Evolutionary conservation across 2,113 vertebrate species (phyloP).

Genomic region (Labeo catla): DNA sequence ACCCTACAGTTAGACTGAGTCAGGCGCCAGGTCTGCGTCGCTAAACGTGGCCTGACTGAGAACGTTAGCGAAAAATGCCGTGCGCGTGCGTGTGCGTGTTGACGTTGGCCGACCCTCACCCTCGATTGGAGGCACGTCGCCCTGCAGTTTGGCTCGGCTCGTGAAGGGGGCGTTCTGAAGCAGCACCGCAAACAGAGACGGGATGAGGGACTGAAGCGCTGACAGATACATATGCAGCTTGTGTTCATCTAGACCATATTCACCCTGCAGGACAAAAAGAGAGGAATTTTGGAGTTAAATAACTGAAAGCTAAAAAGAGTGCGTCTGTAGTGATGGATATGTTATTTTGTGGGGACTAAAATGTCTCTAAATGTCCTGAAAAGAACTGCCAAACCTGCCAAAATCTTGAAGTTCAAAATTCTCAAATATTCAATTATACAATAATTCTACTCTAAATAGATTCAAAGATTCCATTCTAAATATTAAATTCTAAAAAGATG

Average conservation of each 20-base stretch:
- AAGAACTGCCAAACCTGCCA: not conserved
- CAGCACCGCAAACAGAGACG: conserved; percentile 91
- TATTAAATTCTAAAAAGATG: no score
- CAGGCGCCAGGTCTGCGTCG: conserved; percentile 39
- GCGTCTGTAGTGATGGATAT: not conserved
- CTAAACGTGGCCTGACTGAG: conserved; percentile 34
- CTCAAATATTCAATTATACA: no score
- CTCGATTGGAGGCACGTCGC: conserved; percentile 90
- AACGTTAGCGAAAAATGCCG: conserved; percentile 20
- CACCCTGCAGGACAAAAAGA: conserved; percentile 84
- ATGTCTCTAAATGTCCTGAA: not conserved
- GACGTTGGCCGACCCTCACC: conserved; percentile 72
- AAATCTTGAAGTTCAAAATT: not conserved
- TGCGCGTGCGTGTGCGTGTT: conserved; percentile 29
- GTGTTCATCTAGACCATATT: conserved; percentile 93
- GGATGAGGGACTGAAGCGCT: conserved; percentile 93
- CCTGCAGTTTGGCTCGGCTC: conserved; percentile 87
- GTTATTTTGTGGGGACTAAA: not conserved
- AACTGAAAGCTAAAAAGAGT: not conserved
- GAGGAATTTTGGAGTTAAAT: not conserved
- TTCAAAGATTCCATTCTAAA: no score
- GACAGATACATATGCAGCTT: conserved; percentile 94
- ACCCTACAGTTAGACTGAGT: conserved; percentile 43
- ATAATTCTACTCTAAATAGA: no score
- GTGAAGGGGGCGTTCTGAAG: conserved; percentile 95